Base-by-base conservation (phyloP, 2,888 invertebrate genomes). In the Drosophila ustulata region DNA sequence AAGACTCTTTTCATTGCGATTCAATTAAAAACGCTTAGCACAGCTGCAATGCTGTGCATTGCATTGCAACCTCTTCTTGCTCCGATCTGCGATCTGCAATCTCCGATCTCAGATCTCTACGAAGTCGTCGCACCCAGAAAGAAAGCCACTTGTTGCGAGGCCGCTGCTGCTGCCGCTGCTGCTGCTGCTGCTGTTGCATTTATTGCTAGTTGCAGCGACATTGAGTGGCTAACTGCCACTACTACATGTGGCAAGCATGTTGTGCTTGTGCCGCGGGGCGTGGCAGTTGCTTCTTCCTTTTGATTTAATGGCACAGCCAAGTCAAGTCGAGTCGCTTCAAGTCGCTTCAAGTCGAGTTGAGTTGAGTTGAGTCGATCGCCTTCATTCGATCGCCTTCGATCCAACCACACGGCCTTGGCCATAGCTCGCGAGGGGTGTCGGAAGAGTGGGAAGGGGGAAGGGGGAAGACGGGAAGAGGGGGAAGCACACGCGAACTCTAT, bases 11-110 rank as follows among this genome's bases (percentile, higher is more conserved):
- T 67, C 71, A 83, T 78, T 83, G 84, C 82, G 63, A 83, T 83
- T 83, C 87, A 83, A 83, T 83, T 83, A 87, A 87, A 87, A 81
- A 49, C 82, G 82, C 82, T 83, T 87, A 83, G 74, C 77, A 66
- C 62, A 59, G 66, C 72, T 43, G 50, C 45, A 30, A 13, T 18
- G 13, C 25, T 46, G 37, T 8, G 30, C 18, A 18, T 30, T 28
- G 26, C 18, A 30, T 9, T 23, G 18, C 46, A n/a, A 13, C 28
- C 18, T 30, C 7, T 8, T 13, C 26, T 3, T 25, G 7, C 52
- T 47, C n/a, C 43, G 18, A 25, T 26, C 25, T 49, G 57, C 67
- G 46, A 67, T 75, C 66, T 41, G 28, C 61, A 52, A 49, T 56
- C 59, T 52, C 37, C 30, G 32, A 72, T 72, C 56, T 37, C 65